These are phyloP conservation scores for Hemibates koningsi DNA, from an alignment of 2,113 vertebrate genomes.

Conservation along the genomic window DNA sequence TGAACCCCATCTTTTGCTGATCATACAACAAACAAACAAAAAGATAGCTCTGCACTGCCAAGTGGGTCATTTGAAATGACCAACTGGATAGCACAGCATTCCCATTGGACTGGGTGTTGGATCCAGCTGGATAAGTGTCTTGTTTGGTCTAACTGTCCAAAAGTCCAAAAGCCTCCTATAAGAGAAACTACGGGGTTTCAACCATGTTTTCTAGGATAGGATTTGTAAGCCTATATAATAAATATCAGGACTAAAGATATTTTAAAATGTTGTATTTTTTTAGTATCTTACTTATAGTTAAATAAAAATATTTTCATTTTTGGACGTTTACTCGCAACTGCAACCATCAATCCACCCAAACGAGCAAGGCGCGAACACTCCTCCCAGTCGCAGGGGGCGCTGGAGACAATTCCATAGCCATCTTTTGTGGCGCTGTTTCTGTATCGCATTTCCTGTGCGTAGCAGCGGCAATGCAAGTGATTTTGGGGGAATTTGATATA, in stretches of 20 bases:
- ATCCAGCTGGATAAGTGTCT: not conserved
- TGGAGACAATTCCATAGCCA: rapidly evolving
- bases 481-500: not conserved
- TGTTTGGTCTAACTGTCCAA: not conserved
- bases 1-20: not conserved
- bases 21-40: not conserved
- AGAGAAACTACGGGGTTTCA: not conserved
- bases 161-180: not conserved
- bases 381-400: not conserved
- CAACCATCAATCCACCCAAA: not conserved
- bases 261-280: not conserved
- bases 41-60: not conserved
- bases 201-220: not conserved
- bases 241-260: not conserved
- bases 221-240: not conserved
- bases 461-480: not conserved
- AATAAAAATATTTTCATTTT: not conserved
- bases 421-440: not conserved
- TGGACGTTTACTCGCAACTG: not conserved
- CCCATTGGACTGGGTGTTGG: not conserved
- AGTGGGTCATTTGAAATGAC: not conserved
- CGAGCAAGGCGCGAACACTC: not conserved
- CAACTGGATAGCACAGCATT: not conserved
- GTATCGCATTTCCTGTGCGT: conserved; percentile 11
- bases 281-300: not conserved